A percentile compares a stretch with the other conserved stretches of the same genome.
Conservation (phyloP, 2,113 vertebrate species). For the Oreotrochilus melanogaster region DNA sequence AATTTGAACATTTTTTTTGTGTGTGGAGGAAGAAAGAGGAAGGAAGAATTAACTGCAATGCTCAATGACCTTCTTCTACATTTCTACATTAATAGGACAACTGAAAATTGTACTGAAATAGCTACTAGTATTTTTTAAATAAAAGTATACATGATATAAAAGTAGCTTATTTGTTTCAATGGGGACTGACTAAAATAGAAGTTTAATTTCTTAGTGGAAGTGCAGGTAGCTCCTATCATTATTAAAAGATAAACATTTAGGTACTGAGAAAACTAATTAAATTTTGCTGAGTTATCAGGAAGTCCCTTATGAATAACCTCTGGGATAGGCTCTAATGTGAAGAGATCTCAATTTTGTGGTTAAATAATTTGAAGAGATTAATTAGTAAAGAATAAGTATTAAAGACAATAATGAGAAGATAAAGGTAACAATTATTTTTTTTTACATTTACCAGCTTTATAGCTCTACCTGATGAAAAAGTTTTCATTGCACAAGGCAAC, state of each 20-base stretch:
- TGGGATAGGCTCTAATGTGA: constrained; percentile 23
- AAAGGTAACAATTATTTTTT: not conserved
- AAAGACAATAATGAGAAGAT: constrained; percentile 54
- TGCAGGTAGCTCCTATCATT: not conserved
- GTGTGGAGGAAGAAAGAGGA: not conserved
- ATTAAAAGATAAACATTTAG: constrained; percentile 54
- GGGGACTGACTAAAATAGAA: not conserved
- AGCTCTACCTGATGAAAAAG: constrained; percentile 9
- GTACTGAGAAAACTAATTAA: constrained; percentile 62
- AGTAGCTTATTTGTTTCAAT: not conserved
- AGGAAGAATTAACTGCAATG: not conserved
- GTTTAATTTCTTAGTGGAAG: not conserved
- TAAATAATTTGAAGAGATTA: constrained; percentile 75
- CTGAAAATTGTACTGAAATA: not conserved
- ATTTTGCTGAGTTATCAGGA: constrained; percentile 59
- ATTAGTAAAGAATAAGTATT: constrained; percentile 75
- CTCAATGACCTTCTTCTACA: not conserved
- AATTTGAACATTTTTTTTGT: not conserved
- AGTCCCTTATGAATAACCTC: constrained; percentile 45
- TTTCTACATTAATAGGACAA: not conserved
- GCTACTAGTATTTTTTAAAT: not conserved
- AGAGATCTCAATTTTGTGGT: constrained; percentile 63
- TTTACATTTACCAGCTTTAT: not conserved
- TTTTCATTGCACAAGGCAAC: not conserved
- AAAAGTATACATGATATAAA: not conserved